phyloP scores from a whole-genome alignment of 2,888 invertebrate species.

The Aphrophora alni region DNA sequence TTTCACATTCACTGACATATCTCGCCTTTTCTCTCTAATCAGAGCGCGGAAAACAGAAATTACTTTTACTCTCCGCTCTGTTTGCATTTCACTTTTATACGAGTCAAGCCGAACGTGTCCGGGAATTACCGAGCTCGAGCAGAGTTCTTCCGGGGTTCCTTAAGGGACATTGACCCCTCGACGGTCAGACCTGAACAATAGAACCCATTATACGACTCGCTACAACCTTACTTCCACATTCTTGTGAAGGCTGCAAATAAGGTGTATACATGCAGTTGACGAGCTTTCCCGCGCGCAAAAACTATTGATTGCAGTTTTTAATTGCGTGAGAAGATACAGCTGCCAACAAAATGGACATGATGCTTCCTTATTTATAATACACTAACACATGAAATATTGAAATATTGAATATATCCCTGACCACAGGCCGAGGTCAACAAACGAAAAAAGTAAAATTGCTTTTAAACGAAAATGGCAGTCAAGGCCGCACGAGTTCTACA shows the following conservation, averaged over 20 bases:
- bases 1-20: background rate
- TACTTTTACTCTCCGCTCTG: background rate
- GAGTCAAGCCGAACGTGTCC: background rate
- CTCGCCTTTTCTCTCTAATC: background rate
- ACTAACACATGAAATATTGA: too few relatives aligned
- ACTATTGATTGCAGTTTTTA: background rate
- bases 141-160: background rate
- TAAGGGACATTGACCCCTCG: background rate
- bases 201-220: background rate
- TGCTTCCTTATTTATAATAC: too few relatives aligned
- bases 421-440: too few relatives aligned
- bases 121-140: background rate
- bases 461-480: too few relatives aligned
- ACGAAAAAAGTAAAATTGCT: too few relatives aligned
- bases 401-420: too few relatives aligned
- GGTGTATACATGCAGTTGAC: background rate
- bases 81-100: background rate
- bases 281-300: background rate
- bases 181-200: slow-evolving; percentile 6
- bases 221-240: background rate
- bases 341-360: too few relatives aligned
- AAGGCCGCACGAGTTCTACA: too few relatives aligned
- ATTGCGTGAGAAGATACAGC: too few relatives aligned
- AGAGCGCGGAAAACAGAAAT: slow-evolving; percentile 2
- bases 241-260: background rate